These are phyloP conservation scores for Festucalex cinctus DNA, from an alignment of 2,113 vertebrate genomes.

Conservation along the genomic window DNA sequence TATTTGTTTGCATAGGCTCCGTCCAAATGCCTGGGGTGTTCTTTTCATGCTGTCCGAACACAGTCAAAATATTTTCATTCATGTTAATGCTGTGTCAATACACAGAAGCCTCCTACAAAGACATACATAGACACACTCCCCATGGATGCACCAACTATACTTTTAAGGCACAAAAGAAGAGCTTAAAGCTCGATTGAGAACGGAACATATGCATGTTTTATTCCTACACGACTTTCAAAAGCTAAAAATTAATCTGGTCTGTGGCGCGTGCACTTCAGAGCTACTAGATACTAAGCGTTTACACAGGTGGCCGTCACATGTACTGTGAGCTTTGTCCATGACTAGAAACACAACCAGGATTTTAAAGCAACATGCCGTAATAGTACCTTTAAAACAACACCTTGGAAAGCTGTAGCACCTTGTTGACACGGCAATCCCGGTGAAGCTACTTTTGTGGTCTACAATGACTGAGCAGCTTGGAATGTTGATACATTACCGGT, in stretches of 20 bases:
- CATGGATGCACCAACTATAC: background rate
- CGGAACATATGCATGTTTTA: background rate
- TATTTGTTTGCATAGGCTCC: conserved; percentile 62
- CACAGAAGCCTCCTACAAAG: conserved; percentile 34
- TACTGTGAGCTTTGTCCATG: conserved; percentile 1
- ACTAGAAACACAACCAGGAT: conserved; percentile 14
- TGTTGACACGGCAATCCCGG: background rate
- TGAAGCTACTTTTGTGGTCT: background rate
- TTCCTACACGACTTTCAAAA: conserved; percentile 1
- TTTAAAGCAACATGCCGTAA: background rate
- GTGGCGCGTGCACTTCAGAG: conserved; percentile 42
- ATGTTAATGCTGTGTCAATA: conserved; percentile 62
- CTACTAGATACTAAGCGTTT: conserved; percentile 43
- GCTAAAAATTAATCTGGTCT: conserved; percentile 29
- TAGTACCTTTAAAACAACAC: conserved; percentile 1
- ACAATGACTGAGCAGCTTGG: background rate
- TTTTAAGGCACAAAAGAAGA: background rate
- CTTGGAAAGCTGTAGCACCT: background rate
- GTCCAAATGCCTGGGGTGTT: conserved; percentile 47
- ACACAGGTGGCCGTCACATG: conserved; percentile 70
- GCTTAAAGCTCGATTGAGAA: background rate
- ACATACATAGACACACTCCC: conserved; percentile 14
- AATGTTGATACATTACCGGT: background rate
- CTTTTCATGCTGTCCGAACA: conserved; percentile 52
- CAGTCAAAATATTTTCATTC: conserved; percentile 66